Evolutionary conservation across 2,888 invertebrate species (phyloP), one percentile per base, ranked within the genome.

Genomic region (Ochlodes sylvanus): DNA sequence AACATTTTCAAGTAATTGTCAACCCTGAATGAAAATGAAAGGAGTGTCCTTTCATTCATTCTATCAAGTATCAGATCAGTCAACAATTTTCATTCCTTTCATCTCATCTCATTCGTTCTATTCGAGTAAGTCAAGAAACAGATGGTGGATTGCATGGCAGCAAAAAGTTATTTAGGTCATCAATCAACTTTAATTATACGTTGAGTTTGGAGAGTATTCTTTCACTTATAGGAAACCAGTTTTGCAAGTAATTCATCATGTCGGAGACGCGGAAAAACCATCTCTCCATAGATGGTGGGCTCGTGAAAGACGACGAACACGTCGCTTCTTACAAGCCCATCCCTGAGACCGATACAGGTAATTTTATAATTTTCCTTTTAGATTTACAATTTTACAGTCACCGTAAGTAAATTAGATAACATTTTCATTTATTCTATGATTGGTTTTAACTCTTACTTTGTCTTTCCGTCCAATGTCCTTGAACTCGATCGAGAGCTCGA

Each of bases 321-420:
- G 86, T 88, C 72, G 82, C 87, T 55, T 83, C 94, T 44, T 95
- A 95, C 82, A 95, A 94, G 82, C 89, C 93, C 55, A 92, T 95
- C 75, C 93, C 94, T 70, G 95, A 95, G 77, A 82, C 91, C 74
- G 94, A 94, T 82, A 87, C 93, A 88, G 94, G 94, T 93, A 87
- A 85, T 73, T 73, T 21, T 66, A 57, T 19, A 47, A 17, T 56
- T 64, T 42, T 17, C n/a, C 12, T 19, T 81, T 82, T 69, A 32
- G 19, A 21, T 17, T 9, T 50, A 38, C 38, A 12, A 12, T 38
- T 38, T 38, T n/a, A n/a, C n/a, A n/a, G n/a, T n/a, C n/a, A n/a
- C 38, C 2, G 38, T 38, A 38, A 3, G 7, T 17, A 10, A 15
- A 54, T 63, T 63, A 63, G 41, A 54, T n/a, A 41, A 63, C 21